Evolutionary conservation across 2,888 invertebrate genomes (phyloP), one percentile per base, ranked within the genome.

Genomic region (Diloba caeruleocephala): DNA sequence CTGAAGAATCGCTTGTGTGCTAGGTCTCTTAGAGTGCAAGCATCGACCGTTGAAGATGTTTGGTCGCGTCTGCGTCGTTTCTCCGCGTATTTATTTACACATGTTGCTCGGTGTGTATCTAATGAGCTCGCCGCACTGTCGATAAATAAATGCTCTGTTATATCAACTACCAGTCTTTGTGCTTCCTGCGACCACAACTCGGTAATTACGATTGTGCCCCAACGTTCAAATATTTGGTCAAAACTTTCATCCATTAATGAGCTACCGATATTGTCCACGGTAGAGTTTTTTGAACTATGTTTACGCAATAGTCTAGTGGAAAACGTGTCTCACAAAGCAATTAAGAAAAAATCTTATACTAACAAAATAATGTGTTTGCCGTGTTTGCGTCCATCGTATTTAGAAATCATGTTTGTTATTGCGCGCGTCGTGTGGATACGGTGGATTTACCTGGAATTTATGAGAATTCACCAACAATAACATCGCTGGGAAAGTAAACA

Each of bases 221-320:
- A 80, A 85, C 84, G 81, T 74, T 88, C 83, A 91, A 92, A 92
- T 92, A 92, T 92, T 92, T 92, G 76, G 62, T 75, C 82, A 81
- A 90, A 91, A 91, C 90, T 92, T 91, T 92, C 89, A 64, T 85
- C 89, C 86, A 84, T 89, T 92, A 92, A 88, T 89, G 85, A 89
- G 90, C 92, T 92, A 89, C 92, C 89, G 89, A 87, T 88, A 88
- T 82, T 81, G 74, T 81, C 33, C 48, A 73, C 68, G 69, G 68
- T 76, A 78, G 78, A 81, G 77, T 74, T 85, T 86, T 85, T 85
- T 84, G 72, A 82, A 82, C 78, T 82, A 75, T 87, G 79, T 88
- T 88, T 88, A 82, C 88, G 83, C 84, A 88, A 88, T 86, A 76
- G 62, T 74, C 63, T 58, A 78, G 77, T 71, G 71, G 78, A 78